phyloP scores from a whole-genome alignment of 1,140 invertebrate species.

The Littorina saxatilis region DNA sequence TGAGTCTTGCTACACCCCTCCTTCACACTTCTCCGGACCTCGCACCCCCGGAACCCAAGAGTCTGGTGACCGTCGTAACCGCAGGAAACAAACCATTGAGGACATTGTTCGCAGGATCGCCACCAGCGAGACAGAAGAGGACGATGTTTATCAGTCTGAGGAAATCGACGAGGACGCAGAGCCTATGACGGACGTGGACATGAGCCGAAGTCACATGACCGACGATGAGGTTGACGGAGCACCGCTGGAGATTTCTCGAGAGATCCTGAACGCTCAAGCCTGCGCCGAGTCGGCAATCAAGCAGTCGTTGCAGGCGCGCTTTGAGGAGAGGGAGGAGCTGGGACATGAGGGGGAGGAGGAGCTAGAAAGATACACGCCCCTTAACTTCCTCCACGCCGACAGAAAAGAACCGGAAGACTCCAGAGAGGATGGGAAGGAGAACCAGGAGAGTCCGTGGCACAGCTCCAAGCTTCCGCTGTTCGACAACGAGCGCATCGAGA shows the following conservation, averaged over 20 bases:
- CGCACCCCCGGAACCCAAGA: slow-evolving; percentile 24
- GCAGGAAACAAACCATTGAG: slow-evolving; percentile 68
- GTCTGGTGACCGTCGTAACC: slow-evolving; percentile 52
- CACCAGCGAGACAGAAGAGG: slow-evolving; percentile 50
- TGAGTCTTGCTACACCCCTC: slow-evolving; percentile 14
- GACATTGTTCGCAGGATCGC: slow-evolving; percentile 69
- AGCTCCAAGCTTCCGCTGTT: not conserved
- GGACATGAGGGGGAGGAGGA: slow-evolving; percentile 34
- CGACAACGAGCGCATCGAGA: slow-evolving; percentile 1
- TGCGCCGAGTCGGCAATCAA: slow-evolving; percentile 19
- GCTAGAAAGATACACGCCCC: slow-evolving; percentile 12
- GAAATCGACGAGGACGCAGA: slow-evolving; percentile 57
- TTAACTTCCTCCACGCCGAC: slow-evolving; percentile 24
- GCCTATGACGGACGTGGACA: slow-evolving; percentile 49
- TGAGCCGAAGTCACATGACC: slow-evolving; percentile 29
- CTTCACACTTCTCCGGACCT: not conserved
- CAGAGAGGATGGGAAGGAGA: slow-evolving; percentile 8
- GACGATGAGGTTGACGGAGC: slow-evolving; percentile 67
- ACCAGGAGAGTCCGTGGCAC: slow-evolving; percentile 25
- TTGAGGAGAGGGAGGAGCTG: slow-evolving; percentile 10
- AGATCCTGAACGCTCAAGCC: slow-evolving; percentile 26
- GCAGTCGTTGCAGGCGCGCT: not conserved
- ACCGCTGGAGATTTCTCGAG: slow-evolving; percentile 29
- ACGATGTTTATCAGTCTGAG: slow-evolving; percentile 59
- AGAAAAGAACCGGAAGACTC: slow-evolving; percentile 22